A percentile compares a stretch with the other conserved stretches of the same genome.
These are phyloP conservation scores for Drosophila histrio DNA, from an alignment of 2,888 invertebrate genomes.

Conservation along the genomic window DNA sequence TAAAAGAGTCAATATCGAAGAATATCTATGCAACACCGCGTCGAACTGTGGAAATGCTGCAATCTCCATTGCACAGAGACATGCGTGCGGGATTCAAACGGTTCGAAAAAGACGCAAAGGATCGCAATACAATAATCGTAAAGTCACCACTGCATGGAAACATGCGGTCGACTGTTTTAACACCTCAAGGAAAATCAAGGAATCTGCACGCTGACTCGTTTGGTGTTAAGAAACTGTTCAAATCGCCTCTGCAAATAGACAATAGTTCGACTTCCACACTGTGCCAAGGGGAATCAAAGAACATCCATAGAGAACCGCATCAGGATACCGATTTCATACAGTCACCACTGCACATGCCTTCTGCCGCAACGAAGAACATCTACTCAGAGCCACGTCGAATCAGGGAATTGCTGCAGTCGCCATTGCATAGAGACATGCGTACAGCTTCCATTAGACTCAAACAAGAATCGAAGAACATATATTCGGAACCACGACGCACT, in stretches of 20 bases:
- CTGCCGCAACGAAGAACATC: neutral
- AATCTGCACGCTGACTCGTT: no score
- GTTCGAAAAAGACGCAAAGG: neutral
- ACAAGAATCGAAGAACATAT: neutral
- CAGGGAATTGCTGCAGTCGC: slow-evolving; percentile 1
- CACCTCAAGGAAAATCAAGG: no score
- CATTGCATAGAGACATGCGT: neutral
- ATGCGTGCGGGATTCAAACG: neutral
- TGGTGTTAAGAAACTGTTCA: no score
- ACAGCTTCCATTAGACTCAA: neutral
- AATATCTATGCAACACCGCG: slow-evolving; percentile 3
- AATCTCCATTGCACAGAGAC: slow-evolving; percentile 13
- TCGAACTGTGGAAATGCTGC: neutral
- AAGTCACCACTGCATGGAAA: no score
- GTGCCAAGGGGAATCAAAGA: no score
- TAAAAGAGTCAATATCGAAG: neutral
- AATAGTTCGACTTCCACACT: no score
- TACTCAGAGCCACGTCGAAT: neutral
- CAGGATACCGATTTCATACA: no score
- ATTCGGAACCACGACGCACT: neutral
- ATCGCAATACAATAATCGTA: no score
- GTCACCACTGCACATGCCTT: no score
- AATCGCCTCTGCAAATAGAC: no score
- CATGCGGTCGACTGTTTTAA: no score
- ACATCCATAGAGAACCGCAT: no score